Evolutionary conservation across 2,113 vertebrate species (phyloP), one percentile per base, ranked within the genome.

Genomic region (Chionomys nivalis): DNA sequence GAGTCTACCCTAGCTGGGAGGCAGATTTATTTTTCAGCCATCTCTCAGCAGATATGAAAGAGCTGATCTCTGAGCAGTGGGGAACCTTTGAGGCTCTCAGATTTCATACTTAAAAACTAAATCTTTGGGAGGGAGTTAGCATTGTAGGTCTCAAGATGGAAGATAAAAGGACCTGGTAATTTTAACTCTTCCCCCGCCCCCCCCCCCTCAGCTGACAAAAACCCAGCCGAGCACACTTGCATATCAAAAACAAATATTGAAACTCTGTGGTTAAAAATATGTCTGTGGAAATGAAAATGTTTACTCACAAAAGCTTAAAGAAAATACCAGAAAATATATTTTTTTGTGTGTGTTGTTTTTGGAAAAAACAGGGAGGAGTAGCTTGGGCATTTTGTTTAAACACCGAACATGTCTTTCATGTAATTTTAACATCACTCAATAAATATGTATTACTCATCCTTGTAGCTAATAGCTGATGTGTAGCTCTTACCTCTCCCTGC

Each of bases 41-140:
- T n/a, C 33, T 83, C 33, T 55, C 36, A 23, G 39, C 39, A 28
- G 47, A 78, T 21, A 28, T 65, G 82, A 87, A 90, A 85, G 31
- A 78, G 36, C 33, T 85, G 42, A 81, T 94, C 42, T 94, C 77
- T 83, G 92, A 82, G 47, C 81, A 76, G 72, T 44, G 17, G 87
- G 87, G 77, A 93, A 39, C 1, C 90, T 95, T 94, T 65, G 87
- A 73, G 91, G 44, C 42, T 92, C 91, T 96, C 95, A 89, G 82
- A 73, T 95, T 97, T 96, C 91, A 97, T 91, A 94, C 55, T 96
- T 96, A 0, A 31, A 89, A 97, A 85, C 61, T 92, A 93, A 89
- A 88, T 68, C 47, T 87, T 33, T 24, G 70, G 81, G n/a, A 77
- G 94, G 81, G 85, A 94, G 81, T 79, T 96, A 76, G 89, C 75